Evolutionary conservation across 1,140 invertebrate genomes (phyloP).

Genomic region (Limonius californicus): DNA sequence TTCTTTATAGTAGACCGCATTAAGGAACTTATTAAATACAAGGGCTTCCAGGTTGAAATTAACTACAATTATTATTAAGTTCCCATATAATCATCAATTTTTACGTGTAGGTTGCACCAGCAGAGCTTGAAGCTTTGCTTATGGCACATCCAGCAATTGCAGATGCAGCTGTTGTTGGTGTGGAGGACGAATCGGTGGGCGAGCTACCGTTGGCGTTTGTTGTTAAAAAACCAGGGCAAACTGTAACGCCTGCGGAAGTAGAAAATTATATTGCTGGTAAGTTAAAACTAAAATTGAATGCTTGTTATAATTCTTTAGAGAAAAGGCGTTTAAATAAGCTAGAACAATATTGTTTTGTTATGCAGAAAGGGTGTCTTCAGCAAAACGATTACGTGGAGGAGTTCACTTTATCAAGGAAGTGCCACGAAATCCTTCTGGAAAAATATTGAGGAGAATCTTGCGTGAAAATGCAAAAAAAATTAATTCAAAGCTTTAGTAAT

Average conservation of each 20-base stretch:
- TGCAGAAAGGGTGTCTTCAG: slow-evolving; percentile 47
- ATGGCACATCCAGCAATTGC: slow-evolving; percentile 59
- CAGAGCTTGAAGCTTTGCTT: slow-evolving; percentile 69
- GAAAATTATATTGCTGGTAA: slow-evolving; percentile 51
- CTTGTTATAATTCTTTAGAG: not conserved
- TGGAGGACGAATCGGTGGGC: slow-evolving; percentile 59
- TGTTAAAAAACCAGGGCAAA: slow-evolving; percentile 50
- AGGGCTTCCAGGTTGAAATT: slow-evolving; percentile 65
- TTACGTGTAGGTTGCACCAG: slow-evolving; percentile 73
- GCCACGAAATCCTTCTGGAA: slow-evolving; percentile 51
- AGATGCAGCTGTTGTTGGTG: slow-evolving; percentile 71
- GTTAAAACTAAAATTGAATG: not conserved
- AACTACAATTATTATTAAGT: not conserved
- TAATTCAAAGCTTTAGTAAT: slow-evolving; percentile 16
- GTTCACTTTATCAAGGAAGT: slow-evolving; percentile 62
- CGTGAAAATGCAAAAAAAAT: slow-evolving; percentile 12
- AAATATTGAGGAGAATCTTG: slow-evolving; percentile 43
- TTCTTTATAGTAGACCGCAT: slow-evolving; percentile 72
- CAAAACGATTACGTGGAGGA: slow-evolving; percentile 59
- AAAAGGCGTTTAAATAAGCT: not conserved
- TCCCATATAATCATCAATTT: not conserved
- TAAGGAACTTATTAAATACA: slow-evolving; percentile 79
- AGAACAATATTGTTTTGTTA: too few species aligned
- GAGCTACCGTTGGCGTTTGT: slow-evolving; percentile 70
- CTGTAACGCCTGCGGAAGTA: slow-evolving; percentile 51